Conservation (phyloP, 2,797 vertebrate genomes). For the Pangasius mekongensis region DNA sequence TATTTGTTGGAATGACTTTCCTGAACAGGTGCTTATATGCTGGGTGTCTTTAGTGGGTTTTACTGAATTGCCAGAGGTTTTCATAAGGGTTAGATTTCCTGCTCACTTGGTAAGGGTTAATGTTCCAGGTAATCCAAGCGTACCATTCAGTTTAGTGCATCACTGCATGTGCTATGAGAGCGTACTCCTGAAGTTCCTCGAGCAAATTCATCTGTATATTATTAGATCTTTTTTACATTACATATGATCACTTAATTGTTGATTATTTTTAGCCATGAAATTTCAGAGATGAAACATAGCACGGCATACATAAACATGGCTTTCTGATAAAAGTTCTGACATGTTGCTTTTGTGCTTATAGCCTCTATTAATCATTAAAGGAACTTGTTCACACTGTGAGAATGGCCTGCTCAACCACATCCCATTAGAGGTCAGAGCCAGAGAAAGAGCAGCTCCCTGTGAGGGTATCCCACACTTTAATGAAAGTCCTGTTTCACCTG, state of each 20-base stretch:
- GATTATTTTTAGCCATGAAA: not conserved
- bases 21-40: not conserved
- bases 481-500: conserved; percentile 84
- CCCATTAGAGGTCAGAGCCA: conserved; percentile 76
- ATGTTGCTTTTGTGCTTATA: conserved; percentile 38
- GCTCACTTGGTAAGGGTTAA: conserved; percentile 33
- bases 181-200: conserved; percentile 7
- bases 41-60: conserved; percentile 8
- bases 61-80: conserved; percentile 25
- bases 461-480: conserved; percentile 79
- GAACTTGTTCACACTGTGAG: conserved; percentile 44
- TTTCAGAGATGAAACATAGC: conserved; percentile 13
- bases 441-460: conserved; percentile 75
- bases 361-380: conserved; percentile 56
- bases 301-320: conserved; percentile 16
- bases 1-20: not conserved
- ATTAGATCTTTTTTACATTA: not conserved
- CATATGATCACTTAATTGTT: not conserved
- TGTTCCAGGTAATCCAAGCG: conserved; percentile 40
- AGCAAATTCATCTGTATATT: not conserved
- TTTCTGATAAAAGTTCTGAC: conserved; percentile 43
- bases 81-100: conserved; percentile 39
- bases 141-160: conserved; percentile 42
- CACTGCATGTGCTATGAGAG: conserved; percentile 26
- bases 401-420: conserved; percentile 60